Percentiles rank a stretch among this genome's conserved stretches.
Conservation (phyloP, 1,140 invertebrate species). For the Papilio glaucus region DNA sequence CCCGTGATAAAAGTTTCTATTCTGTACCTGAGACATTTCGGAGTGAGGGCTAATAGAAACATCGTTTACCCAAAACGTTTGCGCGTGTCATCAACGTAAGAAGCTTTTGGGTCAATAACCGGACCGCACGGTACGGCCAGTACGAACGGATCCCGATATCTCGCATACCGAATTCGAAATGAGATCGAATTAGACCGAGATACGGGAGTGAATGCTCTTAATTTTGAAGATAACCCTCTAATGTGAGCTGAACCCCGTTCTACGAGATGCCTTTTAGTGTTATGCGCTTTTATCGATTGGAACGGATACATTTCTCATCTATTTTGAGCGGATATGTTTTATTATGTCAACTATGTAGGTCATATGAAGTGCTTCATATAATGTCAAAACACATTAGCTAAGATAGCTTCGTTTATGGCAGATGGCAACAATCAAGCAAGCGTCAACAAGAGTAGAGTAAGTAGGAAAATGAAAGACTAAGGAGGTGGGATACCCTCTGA, state of each 20-base stretch:
- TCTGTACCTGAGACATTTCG: constrained; percentile 23
- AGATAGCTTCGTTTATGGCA: too few relatives aligned
- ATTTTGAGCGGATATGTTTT: constrained; percentile 11
- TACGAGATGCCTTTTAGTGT: constrained; percentile 57
- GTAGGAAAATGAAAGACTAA: too few relatives aligned
- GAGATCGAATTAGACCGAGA: constrained; percentile 73
- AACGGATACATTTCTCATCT: constrained; percentile 45
- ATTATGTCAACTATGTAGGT: constrained; percentile 20
- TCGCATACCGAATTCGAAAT: constrained; percentile 62
- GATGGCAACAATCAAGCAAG: too few relatives aligned
- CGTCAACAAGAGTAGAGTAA: too few relatives aligned
- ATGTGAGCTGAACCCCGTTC: constrained; percentile 61
- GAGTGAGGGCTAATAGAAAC: constrained; percentile 67
- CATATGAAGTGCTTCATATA: too few relatives aligned
- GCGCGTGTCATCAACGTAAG: constrained; percentile 72
- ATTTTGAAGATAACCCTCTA: constrained; percentile 77
- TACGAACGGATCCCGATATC: constrained; percentile 51
- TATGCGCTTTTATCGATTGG: constrained; percentile 46
- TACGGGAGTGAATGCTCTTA: constrained; percentile 70
- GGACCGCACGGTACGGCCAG: constrained; percentile 48
- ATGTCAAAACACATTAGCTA: too few relatives aligned
- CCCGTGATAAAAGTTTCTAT: neutral
- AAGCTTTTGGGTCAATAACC: constrained; percentile 70
- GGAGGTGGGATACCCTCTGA: too few relatives aligned
- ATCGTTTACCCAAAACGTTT: constrained; percentile 67